phyloP scores from a whole-genome alignment of 2,888 invertebrate genomes.

The Sisyra nigra region DNA sequence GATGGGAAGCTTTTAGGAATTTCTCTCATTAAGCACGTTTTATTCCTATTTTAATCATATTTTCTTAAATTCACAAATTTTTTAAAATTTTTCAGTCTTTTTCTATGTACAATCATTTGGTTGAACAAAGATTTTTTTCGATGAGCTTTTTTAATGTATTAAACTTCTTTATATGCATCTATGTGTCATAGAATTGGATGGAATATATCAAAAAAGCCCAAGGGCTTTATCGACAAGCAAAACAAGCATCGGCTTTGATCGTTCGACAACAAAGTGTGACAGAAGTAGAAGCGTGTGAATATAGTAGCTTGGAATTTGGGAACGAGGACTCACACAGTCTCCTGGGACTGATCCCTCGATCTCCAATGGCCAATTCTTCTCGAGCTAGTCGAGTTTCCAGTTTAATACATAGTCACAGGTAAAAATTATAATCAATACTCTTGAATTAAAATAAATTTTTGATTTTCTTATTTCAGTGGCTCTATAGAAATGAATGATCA shows the following conservation, averaged over 20 bases:
- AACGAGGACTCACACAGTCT: slow-evolving; percentile 26
- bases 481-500: slow-evolving; percentile 50
- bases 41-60: too few relatives aligned
- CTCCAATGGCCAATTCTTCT: slow-evolving; percentile 30
- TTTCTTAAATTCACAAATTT: too few relatives aligned
- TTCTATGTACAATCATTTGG: too few relatives aligned
- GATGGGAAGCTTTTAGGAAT: too few relatives aligned
- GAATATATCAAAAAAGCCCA: slow-evolving; percentile 60
- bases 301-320: slow-evolving; percentile 23
- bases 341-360: slow-evolving; percentile 23
- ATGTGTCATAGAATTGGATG: slow-evolving; percentile 59
- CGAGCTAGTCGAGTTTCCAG: slow-evolving; percentile 50
- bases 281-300: slow-evolving; percentile 20
- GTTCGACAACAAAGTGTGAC: slow-evolving; percentile 17
- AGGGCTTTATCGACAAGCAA: slow-evolving; percentile 46
- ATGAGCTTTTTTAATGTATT: too few relatives aligned
- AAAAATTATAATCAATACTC: slow-evolving; percentile 7
- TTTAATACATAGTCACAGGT: slow-evolving; percentile 58
- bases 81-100: too few relatives aligned
- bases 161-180: too few relatives aligned
- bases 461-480: slow-evolving; percentile 33
- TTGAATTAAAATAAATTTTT: neutral
- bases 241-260: slow-evolving; percentile 24
- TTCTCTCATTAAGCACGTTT: too few relatives aligned
- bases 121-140: too few relatives aligned